These are phyloP conservation scores for Apamea anceps DNA, from an alignment of 2,888 invertebrate genomes.

Conservation along the genomic window DNA sequence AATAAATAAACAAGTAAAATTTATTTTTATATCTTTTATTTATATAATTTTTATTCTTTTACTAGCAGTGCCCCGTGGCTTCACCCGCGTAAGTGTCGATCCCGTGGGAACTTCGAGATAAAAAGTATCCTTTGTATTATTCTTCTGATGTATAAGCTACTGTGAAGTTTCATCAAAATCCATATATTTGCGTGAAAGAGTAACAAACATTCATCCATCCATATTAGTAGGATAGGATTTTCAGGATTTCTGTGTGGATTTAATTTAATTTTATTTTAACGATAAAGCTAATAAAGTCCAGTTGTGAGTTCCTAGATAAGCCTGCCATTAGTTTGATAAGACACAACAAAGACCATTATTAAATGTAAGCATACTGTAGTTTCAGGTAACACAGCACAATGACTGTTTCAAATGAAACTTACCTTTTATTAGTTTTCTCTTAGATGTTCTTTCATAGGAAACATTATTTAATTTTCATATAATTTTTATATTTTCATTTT, in stretches of 20 bases:
- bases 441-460: background rate
- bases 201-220: too few relatives aligned
- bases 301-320: conserved; percentile 22
- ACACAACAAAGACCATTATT: conserved; percentile 28
- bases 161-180: too few relatives aligned
- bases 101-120: too few relatives aligned
- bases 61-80: too few relatives aligned
- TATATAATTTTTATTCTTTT: background rate
- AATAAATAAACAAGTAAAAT: too few relatives aligned
- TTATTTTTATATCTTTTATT: background rate
- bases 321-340: conserved; percentile 26
- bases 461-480: background rate
- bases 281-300: background rate
- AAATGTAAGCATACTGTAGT: conserved; percentile 10
- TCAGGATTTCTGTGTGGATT: background rate
- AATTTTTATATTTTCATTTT: too few relatives aligned
- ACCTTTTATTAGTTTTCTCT: background rate
- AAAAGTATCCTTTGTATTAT: too few relatives aligned
- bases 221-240: too few relatives aligned
- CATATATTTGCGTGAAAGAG: too few relatives aligned
- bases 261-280: conserved; percentile 5
- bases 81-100: too few relatives aligned
- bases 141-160: too few relatives aligned
- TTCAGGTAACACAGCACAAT: conserved; percentile 7
- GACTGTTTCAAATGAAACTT: conserved; percentile 13